Conservation (phyloP, 2,888 invertebrate genomes). For the Troglohyphantes excavatus region DNA sequence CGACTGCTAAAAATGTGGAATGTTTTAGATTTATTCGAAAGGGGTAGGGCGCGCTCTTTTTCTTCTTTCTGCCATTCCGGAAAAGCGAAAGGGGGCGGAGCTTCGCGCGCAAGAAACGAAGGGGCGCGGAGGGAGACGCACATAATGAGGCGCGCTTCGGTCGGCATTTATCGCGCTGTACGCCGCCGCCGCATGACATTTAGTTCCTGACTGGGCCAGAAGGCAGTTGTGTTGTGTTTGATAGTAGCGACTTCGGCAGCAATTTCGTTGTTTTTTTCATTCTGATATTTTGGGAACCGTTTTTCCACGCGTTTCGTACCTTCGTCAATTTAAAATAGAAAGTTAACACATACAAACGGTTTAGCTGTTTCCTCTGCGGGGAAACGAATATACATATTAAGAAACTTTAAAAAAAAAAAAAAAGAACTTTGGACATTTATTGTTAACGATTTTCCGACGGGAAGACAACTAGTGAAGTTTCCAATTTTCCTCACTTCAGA, state of each 20-base stretch:
- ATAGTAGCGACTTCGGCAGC: constrained; percentile 80
- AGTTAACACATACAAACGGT: constrained; percentile 51
- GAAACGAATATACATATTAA: neutral
- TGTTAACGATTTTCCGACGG: constrained; percentile 8
- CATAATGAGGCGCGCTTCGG: constrained; percentile 79
- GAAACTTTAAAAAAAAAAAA: constrained; percentile 27
- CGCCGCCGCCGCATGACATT: constrained; percentile 84
- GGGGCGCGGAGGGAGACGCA: constrained; percentile 65
- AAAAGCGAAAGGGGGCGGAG: constrained; percentile 68
- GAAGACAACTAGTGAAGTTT: constrained; percentile 49
- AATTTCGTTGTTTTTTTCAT: constrained; percentile 80
- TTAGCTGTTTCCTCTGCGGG: constrained; percentile 53
- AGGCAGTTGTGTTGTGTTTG: constrained; percentile 80
- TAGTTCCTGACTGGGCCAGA: constrained; percentile 84
- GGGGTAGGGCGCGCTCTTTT: neutral
- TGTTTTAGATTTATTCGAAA: neutral
- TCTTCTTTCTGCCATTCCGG: constrained; percentile 8
- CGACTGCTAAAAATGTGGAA: neutral
- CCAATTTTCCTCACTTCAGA: constrained; percentile 51
- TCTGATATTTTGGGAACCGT: constrained; percentile 78
- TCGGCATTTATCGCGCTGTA: constrained; percentile 82
- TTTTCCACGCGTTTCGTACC: constrained; percentile 69
- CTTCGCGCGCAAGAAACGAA: neutral
- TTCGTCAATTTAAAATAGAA: constrained; percentile 59
- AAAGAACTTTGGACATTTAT: constrained; percentile 55